A percentile compares a stretch with the other conserved stretches of the same genome.
phyloP scores from a whole-genome alignment of 2,888 invertebrate species.

The Zelleria hepariella region DNA sequence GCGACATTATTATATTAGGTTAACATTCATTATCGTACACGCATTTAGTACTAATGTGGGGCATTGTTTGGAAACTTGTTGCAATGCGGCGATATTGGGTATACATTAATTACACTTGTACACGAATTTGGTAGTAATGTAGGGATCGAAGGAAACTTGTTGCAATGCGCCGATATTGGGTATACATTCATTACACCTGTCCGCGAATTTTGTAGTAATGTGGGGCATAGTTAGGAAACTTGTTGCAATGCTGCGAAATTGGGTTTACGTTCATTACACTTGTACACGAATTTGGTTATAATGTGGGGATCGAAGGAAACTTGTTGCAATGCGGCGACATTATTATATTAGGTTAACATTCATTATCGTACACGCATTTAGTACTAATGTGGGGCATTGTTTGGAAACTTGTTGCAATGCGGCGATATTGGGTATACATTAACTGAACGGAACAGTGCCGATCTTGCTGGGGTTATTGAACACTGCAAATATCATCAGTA shows the following conservation, averaged over 20 bases:
- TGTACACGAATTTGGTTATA: too few species aligned
- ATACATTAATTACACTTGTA: neutral
- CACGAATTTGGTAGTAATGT: too few species aligned
- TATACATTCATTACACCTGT: neutral
- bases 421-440: neutral
- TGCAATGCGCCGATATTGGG: neutral
- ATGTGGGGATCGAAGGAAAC: neutral
- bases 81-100: constrained; percentile 2
- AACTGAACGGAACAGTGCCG: too few species aligned
- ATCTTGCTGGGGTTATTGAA: too few species aligned
- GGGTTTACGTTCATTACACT: neutral
- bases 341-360: neutral
- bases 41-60: too few species aligned
- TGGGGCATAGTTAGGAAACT: too few species aligned
- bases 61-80: too few species aligned
- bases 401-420: constrained; percentile 7
- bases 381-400: too few species aligned
- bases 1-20: neutral
- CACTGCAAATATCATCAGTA: too few species aligned
- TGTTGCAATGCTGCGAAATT: constrained; percentile 6
- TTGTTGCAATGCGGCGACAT: neutral
- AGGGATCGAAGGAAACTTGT: too few species aligned
- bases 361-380: too few species aligned
- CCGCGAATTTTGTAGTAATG: too few species aligned
- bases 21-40: neutral